phyloP scores from a whole-genome alignment of 1,140 invertebrate genomes.

The Ceratoteleas bidentatus region DNA sequence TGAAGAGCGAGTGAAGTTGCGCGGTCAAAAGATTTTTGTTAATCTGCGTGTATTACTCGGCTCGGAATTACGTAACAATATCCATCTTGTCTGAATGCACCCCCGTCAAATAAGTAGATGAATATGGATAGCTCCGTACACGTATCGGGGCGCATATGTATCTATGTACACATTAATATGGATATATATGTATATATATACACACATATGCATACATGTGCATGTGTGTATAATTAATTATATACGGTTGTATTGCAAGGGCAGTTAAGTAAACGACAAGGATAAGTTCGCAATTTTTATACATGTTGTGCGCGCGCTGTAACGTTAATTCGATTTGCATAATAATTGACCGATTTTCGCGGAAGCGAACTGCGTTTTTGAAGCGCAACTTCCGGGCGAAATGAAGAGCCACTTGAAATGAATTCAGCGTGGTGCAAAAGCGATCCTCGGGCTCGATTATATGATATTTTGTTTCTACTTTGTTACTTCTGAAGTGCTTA shows the following conservation, averaged over 20 bases:
- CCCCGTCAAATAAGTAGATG: conserved; percentile 46
- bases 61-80: conserved; percentile 35
- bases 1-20: no score
- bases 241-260: conserved; percentile 11
- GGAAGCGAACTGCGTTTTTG: no score
- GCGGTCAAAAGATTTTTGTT: conserved; percentile 5
- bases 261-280: conserved; percentile 9
- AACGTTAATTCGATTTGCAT: no score
- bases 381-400: background rate
- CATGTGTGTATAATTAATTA: conserved; percentile 37
- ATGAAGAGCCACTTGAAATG: no score
- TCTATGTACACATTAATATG: conserved; percentile 41
- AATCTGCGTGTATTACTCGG: conserved; percentile 12
- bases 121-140: conserved; percentile 29
- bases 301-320: no score
- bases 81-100: conserved; percentile 33
- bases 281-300: conserved; percentile 3
- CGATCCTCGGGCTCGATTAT: no score
- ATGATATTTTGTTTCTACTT: conserved; percentile 11
- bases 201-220: conserved; percentile 21
- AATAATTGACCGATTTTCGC: no score
- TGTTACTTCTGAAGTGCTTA: conserved; percentile 9
- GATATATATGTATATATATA: conserved; percentile 29
- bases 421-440: no score
- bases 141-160: conserved; percentile 32